Evolutionary conservation across 2,113 vertebrate genomes (phyloP), one percentile per base, ranked within the genome.

Genomic region (Beaufortia kweichowensis): DNA sequence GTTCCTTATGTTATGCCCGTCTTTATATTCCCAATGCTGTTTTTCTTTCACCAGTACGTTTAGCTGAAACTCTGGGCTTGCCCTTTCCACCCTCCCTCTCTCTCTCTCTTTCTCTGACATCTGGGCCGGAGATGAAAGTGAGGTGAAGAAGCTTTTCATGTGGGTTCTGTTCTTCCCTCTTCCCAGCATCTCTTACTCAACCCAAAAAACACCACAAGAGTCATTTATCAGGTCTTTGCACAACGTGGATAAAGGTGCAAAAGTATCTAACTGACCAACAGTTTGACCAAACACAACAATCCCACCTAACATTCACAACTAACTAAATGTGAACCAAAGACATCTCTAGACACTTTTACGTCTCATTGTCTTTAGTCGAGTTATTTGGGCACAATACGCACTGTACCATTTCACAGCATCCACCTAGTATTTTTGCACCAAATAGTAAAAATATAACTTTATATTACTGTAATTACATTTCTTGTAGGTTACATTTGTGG

Each of bases 101-200:
- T 59, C 23, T 56, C 74, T 85, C 84, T 73, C 60, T 80, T 66
- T 41, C 23, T 59, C 64, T 64, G 23, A 48, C 53, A 70, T 66
- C 61, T 43, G 19, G 76, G 80, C 83, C 35, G 80, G 80, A 88
- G 86, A 90, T 91, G 89, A 90, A 90, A 91, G 88, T 87, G 77
- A 82, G 87, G 83, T 88, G 92, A 89, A 85, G 87, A 87, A 82
- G 83, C 78, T 81, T 87, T 89, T 90, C 88, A 90, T 90, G 88
- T 88, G 73, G 79, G 77, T 75, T 64, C 67, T 71, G 79, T 66
- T 72, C 81, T 79, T 79, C 84, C 80, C 35, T 28, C 60, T 65
- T 75, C 83, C 73, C 82, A 74, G 75, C 64, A 78, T 79, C 59
- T 23, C 65, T 70, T 66, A 28, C 71, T 12, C 56, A 33, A 69